Percentiles rank a stretch among this genome's conserved stretches.
Evolutionary conservation across 2,888 invertebrate genomes (phyloP).

Genomic region (Metallyticus violacea): DNA sequence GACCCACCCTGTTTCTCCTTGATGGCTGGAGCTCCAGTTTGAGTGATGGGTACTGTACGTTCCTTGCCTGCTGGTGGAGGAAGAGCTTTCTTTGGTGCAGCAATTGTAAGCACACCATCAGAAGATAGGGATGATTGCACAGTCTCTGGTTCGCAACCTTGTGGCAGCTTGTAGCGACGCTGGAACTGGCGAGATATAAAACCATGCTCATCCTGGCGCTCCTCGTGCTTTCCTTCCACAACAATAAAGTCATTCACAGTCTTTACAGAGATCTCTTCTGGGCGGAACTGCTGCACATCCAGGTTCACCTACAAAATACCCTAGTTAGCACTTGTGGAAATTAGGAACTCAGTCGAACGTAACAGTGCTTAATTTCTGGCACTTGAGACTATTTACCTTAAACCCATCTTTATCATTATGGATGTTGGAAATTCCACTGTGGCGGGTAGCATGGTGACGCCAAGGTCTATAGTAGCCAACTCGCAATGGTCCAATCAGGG

Average conservation of each 20-base stretch:
- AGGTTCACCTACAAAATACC: slow-evolving; percentile 38
- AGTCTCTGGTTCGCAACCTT: slow-evolving; percentile 41
- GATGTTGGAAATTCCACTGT: neutral
- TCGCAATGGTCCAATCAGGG: slow-evolving; percentile 15
- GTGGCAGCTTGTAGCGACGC: slow-evolving; percentile 42
- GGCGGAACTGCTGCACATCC: slow-evolving; percentile 43
- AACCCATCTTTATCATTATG: slow-evolving; percentile 35
- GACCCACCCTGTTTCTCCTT: neutral
- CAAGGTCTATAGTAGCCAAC: neutral
- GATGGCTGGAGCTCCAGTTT: slow-evolving; percentile 10
- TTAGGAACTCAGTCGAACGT: too few relatives aligned
- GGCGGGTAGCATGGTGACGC: neutral
- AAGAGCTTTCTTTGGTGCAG: slow-evolving; percentile 40
- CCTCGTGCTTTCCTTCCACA: slow-evolving; percentile 44
- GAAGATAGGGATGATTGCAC: slow-evolving; percentile 43
- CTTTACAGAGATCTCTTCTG: slow-evolving; percentile 44
- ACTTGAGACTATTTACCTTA: slow-evolving; percentile 40
- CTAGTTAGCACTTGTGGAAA: too few relatives aligned
- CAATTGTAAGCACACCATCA: slow-evolving; percentile 46
- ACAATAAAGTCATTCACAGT: slow-evolving; percentile 42
- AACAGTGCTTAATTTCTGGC: too few relatives aligned
- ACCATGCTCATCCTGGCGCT: slow-evolving; percentile 43
- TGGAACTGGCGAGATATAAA: slow-evolving; percentile 43
- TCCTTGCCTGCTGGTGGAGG: slow-evolving; percentile 27
- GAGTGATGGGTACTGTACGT: slow-evolving; percentile 3